Percentiles rank a stretch among this genome's conserved stretches.
Evolutionary conservation across 1,140 invertebrate species (phyloP).

Genomic region (Nylanderia fulva): DNA sequence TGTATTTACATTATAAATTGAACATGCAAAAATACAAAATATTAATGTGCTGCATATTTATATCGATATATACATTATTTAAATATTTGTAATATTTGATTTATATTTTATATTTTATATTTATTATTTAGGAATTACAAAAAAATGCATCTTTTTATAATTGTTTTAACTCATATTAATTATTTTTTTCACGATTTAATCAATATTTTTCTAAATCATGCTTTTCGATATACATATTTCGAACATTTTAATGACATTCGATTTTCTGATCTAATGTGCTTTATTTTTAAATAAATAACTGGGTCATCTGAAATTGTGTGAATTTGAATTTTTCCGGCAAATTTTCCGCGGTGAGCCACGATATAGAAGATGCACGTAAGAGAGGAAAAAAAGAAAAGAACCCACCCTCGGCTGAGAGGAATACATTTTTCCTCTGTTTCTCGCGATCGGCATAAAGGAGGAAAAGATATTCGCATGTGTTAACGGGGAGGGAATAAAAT

Average conservation of each 20-base stretch:
- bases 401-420: constrained; percentile 7
- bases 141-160: no score
- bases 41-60: no score
- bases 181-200: background rate
- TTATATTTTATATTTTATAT: no score
- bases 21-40: no score
- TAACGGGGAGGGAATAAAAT: constrained; percentile 67
- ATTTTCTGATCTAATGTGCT: background rate
- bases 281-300: background rate
- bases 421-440: constrained; percentile 31
- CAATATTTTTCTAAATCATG: background rate
- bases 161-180: background rate
- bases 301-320: constrained; percentile 13
- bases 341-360: background rate
- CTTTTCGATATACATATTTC: background rate
- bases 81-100: no score
- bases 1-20: no score
- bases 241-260: background rate
- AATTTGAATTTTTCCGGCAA: background rate
- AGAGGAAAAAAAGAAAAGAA: background rate
- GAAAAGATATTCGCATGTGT: constrained; percentile 58
- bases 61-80: no score
- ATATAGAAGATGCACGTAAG: background rate
- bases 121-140: no score
- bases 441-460: constrained; percentile 41